Percentiles rank a stretch among this genome's conserved stretches.
Conservation (phyloP, 2,113 vertebrate genomes). For the Trogon melanurus region DNA sequence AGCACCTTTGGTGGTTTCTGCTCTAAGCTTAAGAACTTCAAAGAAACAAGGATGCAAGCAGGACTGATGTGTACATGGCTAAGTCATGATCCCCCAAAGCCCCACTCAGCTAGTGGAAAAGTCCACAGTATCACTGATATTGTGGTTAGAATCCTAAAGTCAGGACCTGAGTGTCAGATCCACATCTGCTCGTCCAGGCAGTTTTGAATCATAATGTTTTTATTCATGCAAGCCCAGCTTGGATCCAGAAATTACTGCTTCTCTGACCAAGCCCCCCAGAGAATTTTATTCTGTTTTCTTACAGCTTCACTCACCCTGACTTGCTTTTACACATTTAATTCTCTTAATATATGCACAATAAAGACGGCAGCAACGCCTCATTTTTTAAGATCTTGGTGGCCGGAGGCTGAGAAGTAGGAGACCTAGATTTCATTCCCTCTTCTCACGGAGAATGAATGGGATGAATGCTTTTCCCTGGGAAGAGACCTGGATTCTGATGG, state of each 20-base stretch:
- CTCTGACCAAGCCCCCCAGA: neutral
- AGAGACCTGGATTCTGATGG: neutral
- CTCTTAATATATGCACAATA: conserved; percentile 24
- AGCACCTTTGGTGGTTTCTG: neutral
- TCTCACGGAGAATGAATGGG: neutral
- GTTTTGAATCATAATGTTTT: neutral
- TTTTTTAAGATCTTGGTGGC: conserved; percentile 38
- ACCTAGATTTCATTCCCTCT: conserved; percentile 28
- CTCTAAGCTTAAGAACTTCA: neutral
- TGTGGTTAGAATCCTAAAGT: neutral
- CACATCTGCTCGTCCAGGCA: neutral
- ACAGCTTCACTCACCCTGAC: neutral
- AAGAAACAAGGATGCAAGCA: neutral
- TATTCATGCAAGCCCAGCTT: neutral
- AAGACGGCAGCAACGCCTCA: neutral
- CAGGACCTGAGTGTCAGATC: neutral
- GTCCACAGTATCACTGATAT: neutral
- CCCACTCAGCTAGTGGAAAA: neutral
- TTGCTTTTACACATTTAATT: conserved; percentile 14
- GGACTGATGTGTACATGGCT: neutral
- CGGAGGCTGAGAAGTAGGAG: conserved; percentile 19
- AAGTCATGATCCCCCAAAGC: neutral
- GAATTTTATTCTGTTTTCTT: conserved; percentile 2
- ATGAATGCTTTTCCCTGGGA: neutral
- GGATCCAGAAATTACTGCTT: neutral